Evolutionary conservation across 1,140 invertebrate species (phyloP).

Genomic region (Drosophila micromelanica): DNA sequence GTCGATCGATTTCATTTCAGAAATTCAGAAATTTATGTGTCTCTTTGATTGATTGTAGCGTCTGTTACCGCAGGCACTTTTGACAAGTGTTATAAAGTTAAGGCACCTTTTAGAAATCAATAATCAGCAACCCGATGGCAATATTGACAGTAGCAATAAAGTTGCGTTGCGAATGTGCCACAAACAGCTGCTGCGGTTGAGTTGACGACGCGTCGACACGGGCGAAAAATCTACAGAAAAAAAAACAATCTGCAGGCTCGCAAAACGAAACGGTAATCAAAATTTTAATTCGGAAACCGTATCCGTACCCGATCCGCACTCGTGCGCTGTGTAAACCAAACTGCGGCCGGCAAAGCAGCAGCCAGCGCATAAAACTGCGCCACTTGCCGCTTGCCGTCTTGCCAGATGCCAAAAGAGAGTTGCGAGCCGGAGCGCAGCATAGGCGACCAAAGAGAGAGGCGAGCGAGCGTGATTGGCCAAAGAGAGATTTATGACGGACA

Average conservation of each 20-base stretch:
- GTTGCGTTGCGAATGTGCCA: conserved; percentile 14
- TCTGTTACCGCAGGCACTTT: conserved; percentile 34
- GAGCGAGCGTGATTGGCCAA: conserved; percentile 41
- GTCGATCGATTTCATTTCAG: conserved; percentile 39
- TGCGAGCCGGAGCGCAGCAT: conserved; percentile 3
- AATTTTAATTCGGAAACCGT: conserved; percentile 38
- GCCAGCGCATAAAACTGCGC: conserved; percentile 73
- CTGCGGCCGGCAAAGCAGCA: conserved; percentile 73
- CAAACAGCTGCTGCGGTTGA: neutral
- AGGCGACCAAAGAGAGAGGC: conserved; percentile 8
- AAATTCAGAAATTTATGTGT: conserved; percentile 46
- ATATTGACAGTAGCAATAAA: conserved; percentile 10
- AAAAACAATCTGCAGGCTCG: conserved; percentile 19
- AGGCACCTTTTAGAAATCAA: conserved; percentile 65
- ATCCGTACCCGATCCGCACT: conserved; percentile 63
- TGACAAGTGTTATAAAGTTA: conserved; percentile 57
- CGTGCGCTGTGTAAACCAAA: conserved; percentile 74
- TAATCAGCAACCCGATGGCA: conserved; percentile 27
- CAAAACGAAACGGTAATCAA: conserved; percentile 48
- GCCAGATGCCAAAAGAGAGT: conserved; percentile 55
- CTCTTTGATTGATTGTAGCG: conserved; percentile 71
- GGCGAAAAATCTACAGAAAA: conserved; percentile 23
- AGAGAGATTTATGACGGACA: conserved; percentile 76
- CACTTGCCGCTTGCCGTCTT: conserved; percentile 41
- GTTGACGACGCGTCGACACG: conserved; percentile 17